Percentiles rank a stretch among this genome's conserved stretches.
Evolutionary conservation across 2,888 invertebrate species (phyloP).

Genomic region (Hemithea aestivaria): DNA sequence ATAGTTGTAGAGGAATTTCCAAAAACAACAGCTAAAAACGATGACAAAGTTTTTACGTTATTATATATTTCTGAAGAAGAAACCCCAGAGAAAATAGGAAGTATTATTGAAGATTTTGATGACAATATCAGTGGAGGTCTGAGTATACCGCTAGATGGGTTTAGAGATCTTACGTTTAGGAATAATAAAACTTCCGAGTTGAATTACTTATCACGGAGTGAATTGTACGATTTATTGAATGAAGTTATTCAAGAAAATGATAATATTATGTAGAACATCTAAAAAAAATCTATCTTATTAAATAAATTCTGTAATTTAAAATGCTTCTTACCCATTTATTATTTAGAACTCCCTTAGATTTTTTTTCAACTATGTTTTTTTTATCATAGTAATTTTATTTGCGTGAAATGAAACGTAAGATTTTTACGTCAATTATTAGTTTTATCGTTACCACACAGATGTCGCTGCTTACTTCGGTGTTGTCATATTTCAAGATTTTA

Average conservation of each 20-base stretch:
- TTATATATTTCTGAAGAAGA: constrained; percentile 40
- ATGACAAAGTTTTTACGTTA: constrained; percentile 34
- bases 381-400: too few species aligned
- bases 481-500: too few species aligned
- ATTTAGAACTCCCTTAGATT: too few species aligned
- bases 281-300: too few species aligned
- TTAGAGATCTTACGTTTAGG: constrained; percentile 27
- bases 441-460: too few species aligned
- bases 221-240: constrained; percentile 26
- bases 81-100: constrained; percentile 15
- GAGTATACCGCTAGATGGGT: constrained; percentile 21
- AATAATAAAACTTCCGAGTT: constrained; percentile 16
- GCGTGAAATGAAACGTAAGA: constrained; percentile 14
- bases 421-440: too few species aligned
- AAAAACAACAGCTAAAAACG: neutral
- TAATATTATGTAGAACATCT: too few species aligned
- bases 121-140: constrained; percentile 17
- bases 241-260: constrained; percentile 23
- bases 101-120: constrained; percentile 17
- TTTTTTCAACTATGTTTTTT: too few species aligned
- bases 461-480: too few species aligned
- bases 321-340: too few species aligned
- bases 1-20: too few species aligned
- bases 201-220: constrained; percentile 20
- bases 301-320: too few species aligned